Percentiles rank a stretch among this genome's conserved stretches.
phyloP scores from a whole-genome alignment of 2,113 vertebrate genomes.

The Aspiorhynchus laticeps region DNA sequence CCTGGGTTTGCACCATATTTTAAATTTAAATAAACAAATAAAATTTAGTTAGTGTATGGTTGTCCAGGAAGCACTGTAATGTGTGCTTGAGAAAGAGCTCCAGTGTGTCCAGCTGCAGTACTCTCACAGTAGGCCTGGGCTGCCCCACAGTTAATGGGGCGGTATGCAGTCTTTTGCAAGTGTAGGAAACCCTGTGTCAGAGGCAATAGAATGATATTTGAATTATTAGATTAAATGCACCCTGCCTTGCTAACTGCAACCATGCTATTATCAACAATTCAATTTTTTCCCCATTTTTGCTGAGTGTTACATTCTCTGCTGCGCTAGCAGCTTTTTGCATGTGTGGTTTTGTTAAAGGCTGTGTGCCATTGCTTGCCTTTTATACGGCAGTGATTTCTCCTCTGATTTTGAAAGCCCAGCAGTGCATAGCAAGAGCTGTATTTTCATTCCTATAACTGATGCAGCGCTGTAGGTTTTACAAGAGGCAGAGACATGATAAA shows the following conservation, averaged over 20 bases:
- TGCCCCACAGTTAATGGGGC: not conserved
- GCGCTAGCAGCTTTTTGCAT: slow-evolving; percentile 46
- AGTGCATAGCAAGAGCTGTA: slow-evolving; percentile 10
- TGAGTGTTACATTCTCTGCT: slow-evolving; percentile 48
- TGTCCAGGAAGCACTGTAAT: not conserved
- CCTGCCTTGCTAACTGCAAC: slow-evolving; percentile 1
- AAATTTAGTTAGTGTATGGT: not conserved
- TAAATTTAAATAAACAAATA: not conserved
- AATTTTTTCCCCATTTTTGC: slow-evolving; percentile 1
- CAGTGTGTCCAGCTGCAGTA: not conserved
- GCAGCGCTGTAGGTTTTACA: slow-evolving; percentile 12
- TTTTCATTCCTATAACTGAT: not conserved
- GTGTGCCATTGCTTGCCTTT: slow-evolving; percentile 10
- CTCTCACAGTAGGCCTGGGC: not conserved
- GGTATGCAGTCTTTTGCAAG: not conserved
- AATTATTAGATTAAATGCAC: slow-evolving; percentile 24
- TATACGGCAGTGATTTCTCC: not conserved
- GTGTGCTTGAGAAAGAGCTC: slow-evolving; percentile 2
- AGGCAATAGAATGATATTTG: slow-evolving; percentile 39
- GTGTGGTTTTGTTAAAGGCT: slow-evolving; percentile 29
- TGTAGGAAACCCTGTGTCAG: slow-evolving; percentile 32
- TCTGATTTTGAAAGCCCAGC: slow-evolving; percentile 4
- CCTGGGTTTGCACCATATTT: not conserved
- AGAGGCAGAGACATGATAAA: not conserved
- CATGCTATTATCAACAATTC: slow-evolving; percentile 20